A percentile compares a stretch with the other conserved stretches of the same genome.
These are phyloP conservation scores for Scaptomyza tumidula DNA, from an alignment of 2,888 invertebrate genomes.

Conservation along the genomic window DNA sequence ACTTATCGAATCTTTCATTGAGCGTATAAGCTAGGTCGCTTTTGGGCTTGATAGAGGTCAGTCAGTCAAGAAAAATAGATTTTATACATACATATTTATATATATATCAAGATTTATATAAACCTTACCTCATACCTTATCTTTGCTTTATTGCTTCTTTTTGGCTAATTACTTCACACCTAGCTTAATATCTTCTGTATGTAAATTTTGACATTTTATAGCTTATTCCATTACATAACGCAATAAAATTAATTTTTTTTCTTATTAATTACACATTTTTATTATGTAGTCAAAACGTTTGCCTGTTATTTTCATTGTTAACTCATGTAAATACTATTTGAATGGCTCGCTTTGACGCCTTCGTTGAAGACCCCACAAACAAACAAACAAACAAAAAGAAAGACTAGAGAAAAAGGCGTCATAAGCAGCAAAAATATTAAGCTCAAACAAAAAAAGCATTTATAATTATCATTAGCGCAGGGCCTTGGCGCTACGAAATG, in stretches of 20 bases:
- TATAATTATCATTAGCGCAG: constrained; percentile 52
- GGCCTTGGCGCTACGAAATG: constrained; percentile 47
- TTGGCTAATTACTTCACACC: too few relatives aligned
- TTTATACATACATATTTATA: too few relatives aligned
- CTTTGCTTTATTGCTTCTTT: too few relatives aligned
- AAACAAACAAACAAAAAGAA: too few relatives aligned
- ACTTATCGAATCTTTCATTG: too few relatives aligned
- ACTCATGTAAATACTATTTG: constrained; percentile 24
- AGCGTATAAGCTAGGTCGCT: too few relatives aligned
- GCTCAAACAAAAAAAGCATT: constrained; percentile 31
- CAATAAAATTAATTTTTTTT: constrained; percentile 16
- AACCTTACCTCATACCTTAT: neutral
- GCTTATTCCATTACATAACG: neutral
- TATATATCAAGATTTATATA: neutral
- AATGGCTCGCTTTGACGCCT: constrained; percentile 19
- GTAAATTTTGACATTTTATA: constrained; percentile 12
- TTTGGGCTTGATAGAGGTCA: neutral
- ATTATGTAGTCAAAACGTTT: constrained; percentile 22
- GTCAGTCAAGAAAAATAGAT: neutral
- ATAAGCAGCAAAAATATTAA: constrained; percentile 9
- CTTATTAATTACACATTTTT: constrained; percentile 26
- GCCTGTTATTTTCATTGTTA: constrained; percentile 33
- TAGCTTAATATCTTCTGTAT: neutral
- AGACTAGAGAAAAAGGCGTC: neutral
- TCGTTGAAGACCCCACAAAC: constrained; percentile 7